A percentile compares a stretch with the other conserved stretches of the same genome.
phyloP scores from a whole-genome alignment of 2,113 vertebrate species.

The Macaca mulatta region DNA sequence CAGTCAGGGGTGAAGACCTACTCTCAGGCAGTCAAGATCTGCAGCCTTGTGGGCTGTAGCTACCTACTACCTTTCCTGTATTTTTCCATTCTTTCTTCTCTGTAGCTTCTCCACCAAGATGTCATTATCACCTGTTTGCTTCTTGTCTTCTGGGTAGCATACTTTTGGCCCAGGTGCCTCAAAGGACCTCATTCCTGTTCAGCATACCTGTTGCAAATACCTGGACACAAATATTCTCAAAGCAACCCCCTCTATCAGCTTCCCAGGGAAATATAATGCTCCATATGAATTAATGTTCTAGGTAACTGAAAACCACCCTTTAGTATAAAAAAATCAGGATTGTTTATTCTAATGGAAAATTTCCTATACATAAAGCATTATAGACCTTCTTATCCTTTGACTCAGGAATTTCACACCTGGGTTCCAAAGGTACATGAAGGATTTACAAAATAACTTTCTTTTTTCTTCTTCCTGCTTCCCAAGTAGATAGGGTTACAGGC shows the following conservation, averaged over 20 bases:
- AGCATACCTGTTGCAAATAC: neutral
- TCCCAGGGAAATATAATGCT: neutral
- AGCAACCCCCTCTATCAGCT: neutral
- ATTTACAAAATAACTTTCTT: neutral
- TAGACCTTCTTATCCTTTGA: neutral
- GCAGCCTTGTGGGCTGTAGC: neutral
- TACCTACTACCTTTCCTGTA: neutral
- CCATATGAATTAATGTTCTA: neutral
- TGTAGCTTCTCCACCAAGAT: neutral
- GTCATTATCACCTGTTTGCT: neutral
- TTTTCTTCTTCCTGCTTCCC: too few relatives aligned
- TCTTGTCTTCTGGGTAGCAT: neutral
- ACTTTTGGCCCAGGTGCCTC: neutral
- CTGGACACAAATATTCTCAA: neutral
- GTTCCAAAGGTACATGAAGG: neutral
- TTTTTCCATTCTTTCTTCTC: neutral
- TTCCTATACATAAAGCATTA: neutral
- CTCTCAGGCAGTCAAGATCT: neutral
- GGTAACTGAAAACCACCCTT: neutral
- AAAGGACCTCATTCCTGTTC: neutral
- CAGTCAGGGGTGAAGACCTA: neutral
- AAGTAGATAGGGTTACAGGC: too few relatives aligned
- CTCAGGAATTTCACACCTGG: neutral
- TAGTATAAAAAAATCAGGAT: neutral
- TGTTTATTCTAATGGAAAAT: neutral